Evolutionary conservation across 2,888 invertebrate genomes (phyloP), one percentile per base, ranked within the genome.

Genomic region (Mesoligia furuncula): DNA sequence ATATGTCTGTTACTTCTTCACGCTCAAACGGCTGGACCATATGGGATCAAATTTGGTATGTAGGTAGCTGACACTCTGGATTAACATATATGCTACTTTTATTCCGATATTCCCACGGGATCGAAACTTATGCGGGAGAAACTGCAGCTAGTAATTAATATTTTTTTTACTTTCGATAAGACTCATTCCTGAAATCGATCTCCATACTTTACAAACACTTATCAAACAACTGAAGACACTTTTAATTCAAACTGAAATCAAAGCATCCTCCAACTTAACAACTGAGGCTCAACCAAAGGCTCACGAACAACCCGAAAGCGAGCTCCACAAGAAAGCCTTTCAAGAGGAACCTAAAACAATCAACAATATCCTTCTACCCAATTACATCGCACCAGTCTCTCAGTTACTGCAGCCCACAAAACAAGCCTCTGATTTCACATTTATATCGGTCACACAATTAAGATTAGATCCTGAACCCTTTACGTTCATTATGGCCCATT

Each of bases 381-480:
- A 79, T 84, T 75, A 75, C 39, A 45, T 73, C 17, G 57, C 17
- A 69, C 61, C 65, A 81, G 51, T 39, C 51, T 64, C n/a, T 17
- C n/a, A 27, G 64, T 61, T 68, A 73, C 67, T 77, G 71, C 75
- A 73, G 42, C 72, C 88, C 79, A 82, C 83, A 80, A 79, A 86
- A 87, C 85, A 86, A 81, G 73, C 80, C 77, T 64, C 76, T 75
- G 84, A 87, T 87, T 86, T 74, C 86, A 81, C 87, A 87, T 88
- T 87, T 84, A 82, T 87, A 88, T 87, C 87, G 86, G 71, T 87
- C 86, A 85, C 84, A 89, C 92, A 90, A 91, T 92, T 92, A 90
- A 92, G 92, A 92, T 92, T 89, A 90, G 89, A 92, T 92, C 87
- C 76, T 84, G 85, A 85, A 88, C 88, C 90, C 86, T 88, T 83